These are phyloP conservation scores for Amitus sp. DNA, from an alignment of 2,888 invertebrate species.

Conservation along the genomic window DNA sequence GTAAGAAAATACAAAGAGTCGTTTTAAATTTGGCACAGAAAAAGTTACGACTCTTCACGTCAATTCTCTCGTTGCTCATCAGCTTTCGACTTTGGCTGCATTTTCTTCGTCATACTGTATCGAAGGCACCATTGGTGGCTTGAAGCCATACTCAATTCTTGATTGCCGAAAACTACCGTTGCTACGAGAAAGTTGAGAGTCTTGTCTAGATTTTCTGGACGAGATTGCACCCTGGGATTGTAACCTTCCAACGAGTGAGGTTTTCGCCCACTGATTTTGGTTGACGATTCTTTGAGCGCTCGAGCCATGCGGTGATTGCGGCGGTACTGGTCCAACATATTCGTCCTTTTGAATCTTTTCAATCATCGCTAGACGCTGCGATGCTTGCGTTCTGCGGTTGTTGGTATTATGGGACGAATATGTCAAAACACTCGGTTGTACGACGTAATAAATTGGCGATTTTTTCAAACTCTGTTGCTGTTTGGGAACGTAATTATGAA, in stretches of 20 bases:
- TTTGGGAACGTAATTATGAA: slow-evolving; percentile 11
- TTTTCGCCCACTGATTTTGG: slow-evolving; percentile 38
- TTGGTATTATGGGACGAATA: slow-evolving; percentile 29
- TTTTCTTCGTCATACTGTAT: slow-evolving; percentile 79
- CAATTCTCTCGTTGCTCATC: slow-evolving; percentile 22
- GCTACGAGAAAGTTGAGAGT: slow-evolving; percentile 65
- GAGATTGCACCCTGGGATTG: slow-evolving; percentile 37
- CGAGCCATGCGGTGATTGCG: slow-evolving; percentile 51
- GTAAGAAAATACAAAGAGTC: neutral
- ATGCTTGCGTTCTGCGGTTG: slow-evolving; percentile 40
- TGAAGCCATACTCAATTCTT: slow-evolving; percentile 84
- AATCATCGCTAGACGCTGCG: slow-evolving; percentile 26
- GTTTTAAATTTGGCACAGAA: slow-evolving; percentile 29
- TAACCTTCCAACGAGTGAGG: slow-evolving; percentile 29
- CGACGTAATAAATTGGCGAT: slow-evolving; percentile 26
- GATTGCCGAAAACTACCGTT: slow-evolving; percentile 73
- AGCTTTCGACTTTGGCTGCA: slow-evolving; percentile 56
- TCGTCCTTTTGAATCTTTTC: slow-evolving; percentile 40
- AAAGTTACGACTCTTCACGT: slow-evolving; percentile 2
- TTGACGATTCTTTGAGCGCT: slow-evolving; percentile 23
- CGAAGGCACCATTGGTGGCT: slow-evolving; percentile 83
- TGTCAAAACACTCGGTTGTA: slow-evolving; percentile 24
- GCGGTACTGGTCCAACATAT: slow-evolving; percentile 70
- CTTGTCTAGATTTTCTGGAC: slow-evolving; percentile 64
- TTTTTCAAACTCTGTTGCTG: slow-evolving; percentile 18